A percentile compares a stretch with the other conserved stretches of the same genome.
These are phyloP conservation scores for Chaenocephalus aceratus DNA, from an alignment of 2,113 vertebrate species.

Conservation along the genomic window DNA sequence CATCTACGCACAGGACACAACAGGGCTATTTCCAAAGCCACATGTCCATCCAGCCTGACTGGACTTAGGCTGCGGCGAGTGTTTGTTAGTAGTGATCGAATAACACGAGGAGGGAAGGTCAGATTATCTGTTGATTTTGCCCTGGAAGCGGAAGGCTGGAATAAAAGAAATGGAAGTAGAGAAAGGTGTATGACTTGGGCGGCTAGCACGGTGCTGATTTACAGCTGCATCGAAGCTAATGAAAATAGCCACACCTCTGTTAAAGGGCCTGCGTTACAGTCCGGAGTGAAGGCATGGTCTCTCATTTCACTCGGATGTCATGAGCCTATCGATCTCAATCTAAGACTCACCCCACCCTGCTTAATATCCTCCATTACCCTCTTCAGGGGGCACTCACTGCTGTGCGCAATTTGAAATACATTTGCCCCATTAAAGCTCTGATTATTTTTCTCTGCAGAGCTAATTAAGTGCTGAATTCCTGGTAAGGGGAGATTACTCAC, in stretches of 20 bases:
- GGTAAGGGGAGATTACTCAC: conserved; percentile 67
- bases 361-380: conserved; percentile 52
- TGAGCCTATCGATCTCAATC: conserved; percentile 19
- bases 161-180: conserved; percentile 37
- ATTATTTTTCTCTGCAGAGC: conserved; percentile 73
- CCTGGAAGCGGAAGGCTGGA: conserved; percentile 29
- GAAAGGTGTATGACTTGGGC: conserved; percentile 22
- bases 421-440: conserved; percentile 74
- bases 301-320: conserved; percentile 35
- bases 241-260: conserved; percentile 66
- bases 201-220: conserved; percentile 69
- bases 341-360: conserved; percentile 11
- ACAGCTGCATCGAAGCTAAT: conserved; percentile 61
- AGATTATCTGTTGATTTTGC: conserved; percentile 65
- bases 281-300: conserved; percentile 36
- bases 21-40: conserved; percentile 67
- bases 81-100: conserved; percentile 74
- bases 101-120: conserved; percentile 59
- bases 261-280: conserved; percentile 49
- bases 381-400: conserved; percentile 26
- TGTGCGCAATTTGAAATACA: conserved; percentile 72
- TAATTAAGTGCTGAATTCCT: conserved; percentile 77
- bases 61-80: conserved; percentile 46
- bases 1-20: conserved; percentile 52
- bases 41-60: conserved; percentile 63